Evolutionary conservation across 2,888 invertebrate species (phyloP), one percentile per base, ranked within the genome.

Genomic region (Ormyrus rosae): DNA sequence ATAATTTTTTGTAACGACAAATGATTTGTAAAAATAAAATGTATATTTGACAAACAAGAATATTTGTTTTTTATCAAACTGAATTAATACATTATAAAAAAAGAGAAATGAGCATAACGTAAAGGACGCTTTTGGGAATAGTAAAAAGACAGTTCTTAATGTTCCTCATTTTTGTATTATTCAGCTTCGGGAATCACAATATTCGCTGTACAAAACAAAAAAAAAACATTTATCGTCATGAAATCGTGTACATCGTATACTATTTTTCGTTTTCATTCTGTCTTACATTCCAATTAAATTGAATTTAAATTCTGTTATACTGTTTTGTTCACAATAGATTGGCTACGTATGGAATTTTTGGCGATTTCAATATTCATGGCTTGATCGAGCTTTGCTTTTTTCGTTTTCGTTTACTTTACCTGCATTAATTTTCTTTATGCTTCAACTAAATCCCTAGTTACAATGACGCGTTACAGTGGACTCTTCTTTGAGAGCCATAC

Each of bases 131-230:
- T 34, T 34, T 34, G 34, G 34, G 34, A 48, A 56, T 71, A 79
- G 65, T 63, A 46, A 70, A 70, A 79, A 64, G 11, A 45, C 58
- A 74, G 45, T 6, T 53, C 46, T 53, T 61, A 11, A 72, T 80
- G 67, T 72, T 76, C 48, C 51, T 80, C 77, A 89, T 86, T 84
- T 88, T 86, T 87, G 84, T 88, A 88, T 89, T 89, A 88, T 86
- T 86, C 86, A 89, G 87, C 86, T 87, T 88, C 85, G 86, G 86
- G 86, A 89, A 88, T 90, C 88, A 88, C 88, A 89, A 89, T 88
- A 87, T 89, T 85, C 85, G 87, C 89, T 89, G 88, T 90, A 90
- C 89, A 90, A 90, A 90, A 89, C 86, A 88, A 90, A 90, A 90
- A 90, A 85, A 88, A 90, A 88, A 87, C 84, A 89, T 87, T 87